Percentiles rank a stretch among this genome's conserved stretches.
phyloP scores from a whole-genome alignment of 2,797 vertebrate species.

The Threskiornis aethiopicus region DNA sequence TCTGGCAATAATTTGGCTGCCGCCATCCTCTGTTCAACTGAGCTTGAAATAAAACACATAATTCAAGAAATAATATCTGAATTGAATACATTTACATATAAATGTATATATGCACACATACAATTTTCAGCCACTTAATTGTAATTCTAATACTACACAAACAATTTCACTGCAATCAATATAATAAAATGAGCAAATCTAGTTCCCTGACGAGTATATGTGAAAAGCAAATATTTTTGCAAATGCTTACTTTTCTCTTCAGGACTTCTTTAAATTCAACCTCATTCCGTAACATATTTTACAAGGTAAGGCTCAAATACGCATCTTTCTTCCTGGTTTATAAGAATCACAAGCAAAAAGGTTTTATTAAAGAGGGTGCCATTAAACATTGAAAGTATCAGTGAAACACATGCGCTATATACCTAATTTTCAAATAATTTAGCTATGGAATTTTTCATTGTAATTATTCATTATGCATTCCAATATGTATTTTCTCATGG shows the following conservation, averaged over 20 bases:
- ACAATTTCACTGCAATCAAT: not conserved
- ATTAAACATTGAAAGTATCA: not conserved
- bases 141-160: not conserved
- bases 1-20: not conserved
- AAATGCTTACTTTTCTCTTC: not conserved
- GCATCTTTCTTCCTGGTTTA: not conserved
- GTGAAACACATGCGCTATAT: not conserved
- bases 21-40: not conserved
- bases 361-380: not conserved
- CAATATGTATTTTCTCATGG: not conserved
- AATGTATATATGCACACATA: not conserved
- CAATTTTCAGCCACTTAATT: not conserved
- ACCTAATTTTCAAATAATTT: not conserved
- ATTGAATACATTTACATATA: not conserved
- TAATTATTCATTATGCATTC: not conserved
- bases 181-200: not conserved
- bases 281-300: not conserved
- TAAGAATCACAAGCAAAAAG: not conserved
- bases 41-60: not conserved
- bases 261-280: not conserved
- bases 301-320: not conserved
- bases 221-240: not conserved
- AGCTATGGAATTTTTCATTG: not conserved
- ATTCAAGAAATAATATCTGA: not conserved
- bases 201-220: not conserved